A percentile compares a stretch with the other conserved stretches of the same genome.
These are phyloP conservation scores for Sebastes diaconus DNA, from an alignment of 2,797 vertebrate species.

Conservation along the genomic window DNA sequence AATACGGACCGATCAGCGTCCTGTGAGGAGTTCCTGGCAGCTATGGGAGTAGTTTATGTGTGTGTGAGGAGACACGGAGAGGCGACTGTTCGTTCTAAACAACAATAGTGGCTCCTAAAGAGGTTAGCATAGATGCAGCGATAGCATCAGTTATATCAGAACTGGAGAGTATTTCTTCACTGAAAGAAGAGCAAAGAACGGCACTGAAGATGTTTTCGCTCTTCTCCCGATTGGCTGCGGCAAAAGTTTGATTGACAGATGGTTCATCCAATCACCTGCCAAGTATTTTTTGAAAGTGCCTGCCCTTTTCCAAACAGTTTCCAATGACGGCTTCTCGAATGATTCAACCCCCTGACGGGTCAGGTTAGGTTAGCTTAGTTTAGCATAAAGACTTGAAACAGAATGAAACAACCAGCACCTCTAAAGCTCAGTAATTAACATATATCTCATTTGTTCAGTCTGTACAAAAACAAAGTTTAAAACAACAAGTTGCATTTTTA, in stretches of 20 bases:
- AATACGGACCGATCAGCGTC: background rate
- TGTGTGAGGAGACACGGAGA: no score
- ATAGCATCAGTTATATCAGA: background rate
- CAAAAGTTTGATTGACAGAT: background rate
- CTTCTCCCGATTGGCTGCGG: background rate
- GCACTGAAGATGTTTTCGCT: background rate
- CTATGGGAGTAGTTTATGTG: no score
- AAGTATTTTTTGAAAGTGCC: background rate
- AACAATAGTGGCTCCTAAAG: rapidly evolving
- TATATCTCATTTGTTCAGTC: background rate
- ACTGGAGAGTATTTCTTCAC: background rate
- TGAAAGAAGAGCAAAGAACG: background rate
- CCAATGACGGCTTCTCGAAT: rapidly evolving
- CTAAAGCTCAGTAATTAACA: background rate
- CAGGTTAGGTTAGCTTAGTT: background rate
- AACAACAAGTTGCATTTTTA: background rate
- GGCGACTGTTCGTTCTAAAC: background rate
- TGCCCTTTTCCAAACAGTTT: background rate
- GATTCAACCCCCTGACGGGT: no score
- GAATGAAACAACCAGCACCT: background rate
- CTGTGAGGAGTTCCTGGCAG: no score
- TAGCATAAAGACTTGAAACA: background rate
- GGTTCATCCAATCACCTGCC: background rate
- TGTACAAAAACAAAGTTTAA: background rate
- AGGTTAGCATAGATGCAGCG: background rate